Evolutionary conservation across 2,113 vertebrate species (phyloP).

Genomic region (Colaptes auratus): DNA sequence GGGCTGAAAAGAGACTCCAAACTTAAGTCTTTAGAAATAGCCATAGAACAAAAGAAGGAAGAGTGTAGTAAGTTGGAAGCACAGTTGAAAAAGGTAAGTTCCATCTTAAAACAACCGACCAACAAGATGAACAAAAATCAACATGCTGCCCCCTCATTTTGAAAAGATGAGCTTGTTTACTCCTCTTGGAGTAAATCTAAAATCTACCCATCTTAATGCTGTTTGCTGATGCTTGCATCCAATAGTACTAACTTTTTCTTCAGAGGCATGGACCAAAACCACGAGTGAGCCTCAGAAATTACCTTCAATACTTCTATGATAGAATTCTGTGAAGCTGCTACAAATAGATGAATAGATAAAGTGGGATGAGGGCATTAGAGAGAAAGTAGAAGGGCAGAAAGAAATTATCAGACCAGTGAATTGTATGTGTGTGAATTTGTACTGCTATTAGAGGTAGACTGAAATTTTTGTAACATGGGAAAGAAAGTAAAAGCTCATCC

Average conservation of each 20-base stretch:
- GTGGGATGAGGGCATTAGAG: neutral
- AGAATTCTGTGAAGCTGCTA: conserved; percentile 52
- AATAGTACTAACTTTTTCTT: conserved; percentile 36
- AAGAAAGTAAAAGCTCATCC: neutral
- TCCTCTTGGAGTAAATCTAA: conserved; percentile 42
- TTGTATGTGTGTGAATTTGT: conserved; percentile 21
- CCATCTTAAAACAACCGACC: conserved; percentile 5
- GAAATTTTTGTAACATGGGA: conserved; percentile 25
- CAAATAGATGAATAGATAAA: conserved; percentile 15
- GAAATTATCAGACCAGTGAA: neutral
- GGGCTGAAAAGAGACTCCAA: conserved; percentile 98
- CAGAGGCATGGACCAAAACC: conserved; percentile 54
- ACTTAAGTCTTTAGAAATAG: conserved; percentile 97
- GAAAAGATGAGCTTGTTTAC: neutral
- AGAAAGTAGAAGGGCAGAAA: neutral
- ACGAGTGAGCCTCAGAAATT: conserved; percentile 59
- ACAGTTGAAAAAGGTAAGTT: conserved; percentile 90
- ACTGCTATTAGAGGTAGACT: neutral
- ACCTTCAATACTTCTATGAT: neutral
- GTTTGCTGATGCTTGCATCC: conserved; percentile 72
- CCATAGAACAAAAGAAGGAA: conserved; percentile 99
- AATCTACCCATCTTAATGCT: conserved; percentile 42
- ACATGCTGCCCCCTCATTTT: neutral
- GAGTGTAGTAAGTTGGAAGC: conserved; percentile 99
- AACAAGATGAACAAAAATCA: neutral